Conservation (phyloP, 2,888 invertebrate species). For the Hymenopus coronatus region DNA sequence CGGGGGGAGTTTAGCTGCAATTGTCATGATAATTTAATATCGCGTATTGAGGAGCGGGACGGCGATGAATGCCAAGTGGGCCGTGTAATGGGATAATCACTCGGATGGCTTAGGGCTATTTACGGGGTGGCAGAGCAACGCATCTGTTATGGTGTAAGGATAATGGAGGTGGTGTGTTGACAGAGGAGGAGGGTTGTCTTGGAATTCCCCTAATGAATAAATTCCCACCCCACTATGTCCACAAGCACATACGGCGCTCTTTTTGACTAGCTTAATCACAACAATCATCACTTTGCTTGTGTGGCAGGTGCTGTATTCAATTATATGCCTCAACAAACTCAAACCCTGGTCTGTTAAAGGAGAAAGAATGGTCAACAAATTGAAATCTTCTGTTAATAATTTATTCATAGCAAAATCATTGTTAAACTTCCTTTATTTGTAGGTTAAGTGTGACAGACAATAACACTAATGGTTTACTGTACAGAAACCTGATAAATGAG, state of each 20-base stretch:
- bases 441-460: too few relatives aligned
- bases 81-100: conserved; percentile 32
- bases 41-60: conserved; percentile 21
- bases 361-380: too few relatives aligned
- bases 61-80: conserved; percentile 31
- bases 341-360: too few relatives aligned
- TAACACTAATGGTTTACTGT: too few relatives aligned
- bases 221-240: not conserved
- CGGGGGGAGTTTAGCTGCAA: conserved; percentile 23
- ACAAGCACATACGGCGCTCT: not conserved
- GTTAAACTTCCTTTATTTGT: too few relatives aligned
- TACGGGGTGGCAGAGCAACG: conserved; percentile 10
- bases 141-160: conserved; percentile 20
- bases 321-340: too few relatives aligned
- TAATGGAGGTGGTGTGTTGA: not conserved
- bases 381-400: too few relatives aligned
- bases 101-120: conserved; percentile 11
- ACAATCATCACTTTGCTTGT: not conserved
- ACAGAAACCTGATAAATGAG: too few relatives aligned
- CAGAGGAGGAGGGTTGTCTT: not conserved
- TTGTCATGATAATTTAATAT: conserved; percentile 36
- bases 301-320: too few relatives aligned
- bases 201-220: not conserved
- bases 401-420: too few relatives aligned
- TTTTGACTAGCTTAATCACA: not conserved